These are phyloP conservation scores for Delphinapterus leucas DNA, from an alignment of 2,113 vertebrate genomes.

Conservation along the genomic window DNA sequence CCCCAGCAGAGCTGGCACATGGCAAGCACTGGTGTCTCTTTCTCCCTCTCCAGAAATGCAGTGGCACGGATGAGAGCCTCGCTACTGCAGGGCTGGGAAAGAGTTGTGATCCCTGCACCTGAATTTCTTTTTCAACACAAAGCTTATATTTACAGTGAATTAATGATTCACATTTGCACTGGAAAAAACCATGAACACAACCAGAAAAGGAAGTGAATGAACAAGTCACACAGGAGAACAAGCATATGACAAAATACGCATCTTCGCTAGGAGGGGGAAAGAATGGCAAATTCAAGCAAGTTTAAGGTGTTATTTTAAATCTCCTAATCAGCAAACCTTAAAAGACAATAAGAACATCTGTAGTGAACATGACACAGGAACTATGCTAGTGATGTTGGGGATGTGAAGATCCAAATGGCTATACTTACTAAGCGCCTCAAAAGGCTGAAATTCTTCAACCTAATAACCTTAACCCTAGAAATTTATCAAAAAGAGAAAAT, in stretches of 20 bases:
- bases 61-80: accelerated
- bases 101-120: not conserved
- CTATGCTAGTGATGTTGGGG: too few relatives aligned
- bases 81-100: too few relatives aligned
- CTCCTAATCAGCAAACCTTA: not conserved
- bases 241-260: not conserved
- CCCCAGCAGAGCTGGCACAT: not conserved
- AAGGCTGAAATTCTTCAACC: not conserved
- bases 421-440: not conserved
- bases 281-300: not conserved
- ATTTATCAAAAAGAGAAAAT: slow-evolving; percentile 12
- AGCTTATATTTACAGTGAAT: not conserved
- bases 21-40: not conserved
- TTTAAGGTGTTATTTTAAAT: not conserved
- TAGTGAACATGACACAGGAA: not conserved
- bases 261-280: not conserved
- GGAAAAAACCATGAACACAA: not conserved
- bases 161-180: not conserved
- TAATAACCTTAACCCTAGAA: not conserved
- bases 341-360: not conserved
- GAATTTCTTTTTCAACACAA: not conserved
- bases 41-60: not conserved
- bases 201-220: not conserved
- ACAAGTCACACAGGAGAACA: not conserved
- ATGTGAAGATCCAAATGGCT: not conserved